Evolutionary conservation across 2,797 vertebrate species (phyloP), one percentile per base, ranked within the genome.

Genomic region (Hoplostethus atlanticus): DNA sequence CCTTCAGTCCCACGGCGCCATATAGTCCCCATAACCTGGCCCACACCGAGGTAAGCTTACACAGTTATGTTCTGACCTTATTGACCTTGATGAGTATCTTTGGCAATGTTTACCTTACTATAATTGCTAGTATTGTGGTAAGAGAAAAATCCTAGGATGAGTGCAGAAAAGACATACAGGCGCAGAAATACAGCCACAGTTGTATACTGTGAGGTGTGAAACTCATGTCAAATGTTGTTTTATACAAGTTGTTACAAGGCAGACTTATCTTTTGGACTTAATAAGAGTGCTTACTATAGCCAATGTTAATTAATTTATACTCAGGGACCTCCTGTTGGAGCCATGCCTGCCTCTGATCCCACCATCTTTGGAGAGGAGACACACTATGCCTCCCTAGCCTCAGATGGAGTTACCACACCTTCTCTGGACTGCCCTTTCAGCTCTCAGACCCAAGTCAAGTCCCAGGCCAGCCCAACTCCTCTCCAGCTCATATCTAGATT

Each of bases 391-490:
- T 84, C 84, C 10, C 48, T 82, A 44, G 81, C 84, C 40, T 84
- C 84, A 62, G 79, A 89, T 38, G 83, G 86, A 53, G 64, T 73
- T 16, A 62, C 77, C 30, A 80, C 83, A 9, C 85, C 86, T 44
- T 67, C 84, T 60, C 21, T 50, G 10, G 76, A 87, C n/a, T 73
- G 42, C 40, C 68, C 84, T 0, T 77, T 86, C 53, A 87, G 81
- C 54, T 89, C 87, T 47, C 88, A 85, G 68, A 83, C 77, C n/a
- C 83, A 81, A 21, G 78, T 83, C 56, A 69, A 77, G 81, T 51
- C 66, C 36, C 67, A 73, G 25, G 60, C 59, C 52, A 50, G 63
- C 52, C 17, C 58, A 10, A 56, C 50, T 68, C 11, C 50, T 44
- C 7, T 25, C n/a, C 52, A 52, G 34, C 46, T 65, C 54, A 16